Evolutionary conservation across 64 coral and sea anemone species (phyloP), one percentile per base, ranked within the genome.

Genomic region (Acropora tenuis): DNA sequence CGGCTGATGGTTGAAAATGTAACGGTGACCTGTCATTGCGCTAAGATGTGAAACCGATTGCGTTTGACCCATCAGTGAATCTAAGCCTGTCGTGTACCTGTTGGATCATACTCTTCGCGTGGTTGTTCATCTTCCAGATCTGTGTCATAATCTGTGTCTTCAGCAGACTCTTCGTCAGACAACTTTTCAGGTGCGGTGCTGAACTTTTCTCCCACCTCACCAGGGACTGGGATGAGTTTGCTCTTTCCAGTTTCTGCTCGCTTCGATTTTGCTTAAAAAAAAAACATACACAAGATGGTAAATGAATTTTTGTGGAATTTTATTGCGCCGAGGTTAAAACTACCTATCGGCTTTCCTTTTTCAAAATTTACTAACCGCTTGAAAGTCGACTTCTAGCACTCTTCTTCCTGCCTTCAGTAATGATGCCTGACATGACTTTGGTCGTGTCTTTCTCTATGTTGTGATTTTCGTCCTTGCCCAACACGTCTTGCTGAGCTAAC

Each of bases 61-160:
- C 30, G 30, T 30, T 30, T 30, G 30, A 30, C 30, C 30, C 8
- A 53, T 53, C 8, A 5, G 3, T 3, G 50, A 53, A 8, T 53
- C 50, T 5, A 30, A 30, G 30, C 30, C 30, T 30, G 30, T 30
- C 30, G 30, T 30, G 30, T 30, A 78, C 87, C 87, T 43, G 96
- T 94, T 2, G 86, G 96, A n/a, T 98, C 93, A 77, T 94, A 98
- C 13, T 94, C 92, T 47, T 89, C 84, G 50, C 86, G 78, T 15
- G 69, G 78, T 78, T 95, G 81, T 75, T 91, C 88, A 30, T 79
- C 60, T 2, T 95, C 93, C 60, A 95, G 43, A 73, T 95, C 93
- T 49, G 93, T 95, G 63, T 95, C 93, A 53, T 95, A 95, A 19
- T 95, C 93, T 16, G 88, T 95, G 76, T 95, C 88, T 17, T 90